phyloP scores from a whole-genome alignment of 2,888 invertebrate species.

The Eupeodes latifasciatus region DNA sequence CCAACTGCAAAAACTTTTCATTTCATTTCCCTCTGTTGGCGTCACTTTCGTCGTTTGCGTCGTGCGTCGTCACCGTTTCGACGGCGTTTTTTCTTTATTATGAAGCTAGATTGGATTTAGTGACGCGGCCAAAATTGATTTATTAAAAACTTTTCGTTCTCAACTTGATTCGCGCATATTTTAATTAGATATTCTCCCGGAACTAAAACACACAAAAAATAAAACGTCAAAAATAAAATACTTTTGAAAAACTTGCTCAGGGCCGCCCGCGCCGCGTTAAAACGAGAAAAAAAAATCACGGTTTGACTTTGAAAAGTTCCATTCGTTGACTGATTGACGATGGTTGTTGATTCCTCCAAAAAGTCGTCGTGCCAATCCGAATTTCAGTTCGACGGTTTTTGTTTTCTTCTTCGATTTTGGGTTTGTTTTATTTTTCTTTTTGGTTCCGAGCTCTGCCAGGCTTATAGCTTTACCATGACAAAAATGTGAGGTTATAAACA shows the following conservation, averaged over 20 bases:
- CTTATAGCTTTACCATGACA: slow-evolving; percentile 64
- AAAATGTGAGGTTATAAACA: slow-evolving; percentile 67
- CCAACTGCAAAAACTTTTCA: slow-evolving; percentile 44
- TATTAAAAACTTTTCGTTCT: slow-evolving; percentile 60
- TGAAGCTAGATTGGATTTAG: background rate
- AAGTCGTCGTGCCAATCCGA: slow-evolving; percentile 50
- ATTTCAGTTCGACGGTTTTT: slow-evolving; percentile 15
- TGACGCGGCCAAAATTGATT: slow-evolving; percentile 49
- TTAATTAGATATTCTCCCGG: slow-evolving; percentile 50
- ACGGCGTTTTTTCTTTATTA: background rate
- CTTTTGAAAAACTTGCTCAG: slow-evolving; percentile 44
- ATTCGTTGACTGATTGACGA: slow-evolving; percentile 71
- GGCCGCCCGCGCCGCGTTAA: slow-evolving; percentile 28
- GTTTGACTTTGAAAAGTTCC: slow-evolving; percentile 76
- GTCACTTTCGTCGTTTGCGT: no score
- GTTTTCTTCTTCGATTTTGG: slow-evolving; percentile 25
- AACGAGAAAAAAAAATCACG: slow-evolving; percentile 27
- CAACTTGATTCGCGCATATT: slow-evolving; percentile 48
- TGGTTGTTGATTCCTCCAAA: slow-evolving; percentile 51
- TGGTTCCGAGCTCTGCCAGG: slow-evolving; percentile 29
- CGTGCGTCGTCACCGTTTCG: background rate
- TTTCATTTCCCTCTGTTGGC: slow-evolving; percentile 1
- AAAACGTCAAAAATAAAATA: slow-evolving; percentile 1
- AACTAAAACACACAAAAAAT: background rate
- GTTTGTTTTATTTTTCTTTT: slow-evolving; percentile 44